These are phyloP conservation scores for Danionella cerebrum DNA, from an alignment of 2,113 vertebrate species.

Conservation along the genomic window DNA sequence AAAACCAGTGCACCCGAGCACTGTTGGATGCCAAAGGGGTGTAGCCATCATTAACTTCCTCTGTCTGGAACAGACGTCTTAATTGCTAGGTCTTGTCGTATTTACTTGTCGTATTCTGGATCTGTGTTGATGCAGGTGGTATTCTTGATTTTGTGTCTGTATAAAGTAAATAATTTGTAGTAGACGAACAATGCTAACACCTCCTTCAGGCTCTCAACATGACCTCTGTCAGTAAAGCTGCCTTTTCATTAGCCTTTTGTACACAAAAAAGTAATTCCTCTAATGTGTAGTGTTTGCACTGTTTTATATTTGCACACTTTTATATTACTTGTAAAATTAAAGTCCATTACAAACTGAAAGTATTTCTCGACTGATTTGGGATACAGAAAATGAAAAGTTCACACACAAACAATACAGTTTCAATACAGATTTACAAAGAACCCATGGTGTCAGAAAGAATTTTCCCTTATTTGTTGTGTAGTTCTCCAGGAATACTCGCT, in stretches of 20 bases:
- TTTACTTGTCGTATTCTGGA: constrained; percentile 31
- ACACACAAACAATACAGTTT: background rate
- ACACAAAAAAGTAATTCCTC: background rate
- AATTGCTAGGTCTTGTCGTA: constrained; percentile 50
- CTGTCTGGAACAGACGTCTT: constrained; percentile 18
- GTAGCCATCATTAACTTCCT: constrained; percentile 43
- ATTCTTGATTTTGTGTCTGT: constrained; percentile 12
- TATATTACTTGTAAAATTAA: constrained; percentile 38
- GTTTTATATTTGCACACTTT: constrained; percentile 31
- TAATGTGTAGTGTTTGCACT: constrained; percentile 38
- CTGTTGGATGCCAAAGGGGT: constrained; percentile 41
- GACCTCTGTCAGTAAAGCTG: background rate
- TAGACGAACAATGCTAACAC: background rate
- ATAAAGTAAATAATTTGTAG: background rate
- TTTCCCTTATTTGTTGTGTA: too few relatives aligned
- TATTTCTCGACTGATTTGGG: background rate
- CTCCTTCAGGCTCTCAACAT: background rate
- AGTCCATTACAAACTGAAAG: constrained; percentile 30
- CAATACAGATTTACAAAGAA: too few relatives aligned
- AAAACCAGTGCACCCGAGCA: constrained; percentile 43
- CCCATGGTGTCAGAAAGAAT: too few relatives aligned
- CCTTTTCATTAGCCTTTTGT: constrained; percentile 15
- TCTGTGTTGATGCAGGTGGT: constrained; percentile 23
- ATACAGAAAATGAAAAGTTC: too few relatives aligned
- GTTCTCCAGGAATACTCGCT: too few relatives aligned